Conservation (phyloP, 2,888 invertebrate genomes). For the Heliconius charithonia region DNA sequence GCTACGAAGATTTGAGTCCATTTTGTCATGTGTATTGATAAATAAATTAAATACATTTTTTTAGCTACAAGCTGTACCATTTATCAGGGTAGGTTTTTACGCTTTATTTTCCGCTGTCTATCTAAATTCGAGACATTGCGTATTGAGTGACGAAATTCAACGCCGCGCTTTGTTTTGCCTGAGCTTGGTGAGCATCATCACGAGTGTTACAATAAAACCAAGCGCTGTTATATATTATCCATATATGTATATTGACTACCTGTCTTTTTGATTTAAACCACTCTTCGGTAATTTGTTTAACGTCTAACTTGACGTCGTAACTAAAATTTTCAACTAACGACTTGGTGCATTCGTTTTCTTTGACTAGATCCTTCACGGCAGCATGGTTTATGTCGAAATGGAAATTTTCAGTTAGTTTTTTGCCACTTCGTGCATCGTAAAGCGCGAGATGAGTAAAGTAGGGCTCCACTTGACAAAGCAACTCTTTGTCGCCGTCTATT, state of each 20-base stretch:
- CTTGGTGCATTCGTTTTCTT: conserved; percentile 75
- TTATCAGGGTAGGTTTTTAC: not conserved
- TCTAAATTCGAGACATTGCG: not conserved
- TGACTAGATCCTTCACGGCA: conserved; percentile 85
- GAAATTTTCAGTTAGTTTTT: conserved; percentile 96
- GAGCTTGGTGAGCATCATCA: not conserved
- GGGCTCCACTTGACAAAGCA: conserved; percentile 94
- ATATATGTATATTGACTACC: conserved; percentile 60
- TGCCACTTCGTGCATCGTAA: conserved; percentile 93
- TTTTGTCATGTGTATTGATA: not conserved
- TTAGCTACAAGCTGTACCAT: not conserved
- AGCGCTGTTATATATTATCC: not conserved
- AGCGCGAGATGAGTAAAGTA: conserved; percentile 95
- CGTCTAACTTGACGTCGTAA: conserved; percentile 84
- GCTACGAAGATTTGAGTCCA: not conserved
- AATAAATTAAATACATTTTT: not conserved
- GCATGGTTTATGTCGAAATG: conserved; percentile 93
- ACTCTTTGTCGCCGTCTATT: conserved; percentile 89
- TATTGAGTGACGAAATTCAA: not conserved
- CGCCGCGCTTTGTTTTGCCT: not conserved
- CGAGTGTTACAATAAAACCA: too few species aligned
- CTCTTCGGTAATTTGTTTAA: conserved; percentile 88
- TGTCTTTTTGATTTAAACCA: conserved; percentile 88
- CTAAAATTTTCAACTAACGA: conserved; percentile 81
- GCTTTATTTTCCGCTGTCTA: too few species aligned